Conservation (phyloP, 2,797 vertebrate genomes). For the Sebastes kiyomatsui region DNA sequence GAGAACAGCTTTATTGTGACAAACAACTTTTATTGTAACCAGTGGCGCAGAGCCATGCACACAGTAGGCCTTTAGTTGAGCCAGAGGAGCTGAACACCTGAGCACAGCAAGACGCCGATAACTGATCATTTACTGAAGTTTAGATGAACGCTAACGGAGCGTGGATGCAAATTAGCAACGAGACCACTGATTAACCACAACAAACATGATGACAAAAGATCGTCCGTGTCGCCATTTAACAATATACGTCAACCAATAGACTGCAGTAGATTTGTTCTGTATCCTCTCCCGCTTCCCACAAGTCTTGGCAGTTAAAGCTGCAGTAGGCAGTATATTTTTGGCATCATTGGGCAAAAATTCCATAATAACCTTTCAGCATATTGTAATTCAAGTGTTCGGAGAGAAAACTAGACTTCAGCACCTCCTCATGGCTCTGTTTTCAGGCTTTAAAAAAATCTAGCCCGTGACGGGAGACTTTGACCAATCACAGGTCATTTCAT, state of each 20-base stretch:
- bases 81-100: not conserved
- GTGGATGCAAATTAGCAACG: not conserved
- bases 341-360: too few relatives aligned
- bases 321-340: too few relatives aligned
- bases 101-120: not conserved
- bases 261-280: not conserved
- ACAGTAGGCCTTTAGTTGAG: not conserved
- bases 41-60: not conserved
- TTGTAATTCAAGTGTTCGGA: too few relatives aligned
- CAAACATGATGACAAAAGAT: not conserved
- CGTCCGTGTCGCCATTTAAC: not conserved
- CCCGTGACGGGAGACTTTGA: too few relatives aligned
- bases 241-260: not conserved
- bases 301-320: not conserved
- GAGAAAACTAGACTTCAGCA: too few relatives aligned
- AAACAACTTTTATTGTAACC: slow-evolving; percentile 44
- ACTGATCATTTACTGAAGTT: not conserved
- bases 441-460: too few relatives aligned
- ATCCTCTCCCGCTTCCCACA: not conserved
- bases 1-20: slow-evolving; percentile 48
- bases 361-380: too few relatives aligned
- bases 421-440: too few relatives aligned
- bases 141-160: not conserved
- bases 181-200: not conserved
- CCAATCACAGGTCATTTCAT: too few relatives aligned